Conservation (phyloP, 2,797 vertebrate genomes). For the Babyrousa celebensis region DNA sequence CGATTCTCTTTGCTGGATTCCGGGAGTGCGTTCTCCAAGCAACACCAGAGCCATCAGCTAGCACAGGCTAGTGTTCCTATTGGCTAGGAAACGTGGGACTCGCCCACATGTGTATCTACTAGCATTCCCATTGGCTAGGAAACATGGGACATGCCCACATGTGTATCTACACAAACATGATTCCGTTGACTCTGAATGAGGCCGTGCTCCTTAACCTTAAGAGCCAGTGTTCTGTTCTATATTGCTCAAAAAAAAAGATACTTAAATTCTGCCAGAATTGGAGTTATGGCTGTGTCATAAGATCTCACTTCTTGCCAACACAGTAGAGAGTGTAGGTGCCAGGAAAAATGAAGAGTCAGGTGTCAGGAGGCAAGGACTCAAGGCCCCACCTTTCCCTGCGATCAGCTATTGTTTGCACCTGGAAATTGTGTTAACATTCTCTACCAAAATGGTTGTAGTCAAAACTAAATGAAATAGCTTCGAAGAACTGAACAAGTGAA, state of each 20-base stretch:
- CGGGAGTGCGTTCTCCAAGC: rapidly evolving
- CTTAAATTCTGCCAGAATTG: neutral
- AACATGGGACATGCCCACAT: neutral
- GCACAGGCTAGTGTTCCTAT: no score
- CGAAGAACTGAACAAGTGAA: neutral
- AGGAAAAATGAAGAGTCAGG: neutral
- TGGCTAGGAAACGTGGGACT: no score
- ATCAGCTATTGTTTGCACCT: neutral
- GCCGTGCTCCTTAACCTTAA: neutral
- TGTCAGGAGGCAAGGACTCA: neutral
- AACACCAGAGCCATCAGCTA: neutral
- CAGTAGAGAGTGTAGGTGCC: neutral
- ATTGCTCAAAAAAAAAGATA: neutral
- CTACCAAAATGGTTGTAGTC: neutral
- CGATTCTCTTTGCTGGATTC: rapidly evolving
- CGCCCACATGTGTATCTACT: no score
- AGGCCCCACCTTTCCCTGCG: neutral
- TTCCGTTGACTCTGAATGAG: neutral
- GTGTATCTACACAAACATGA: rapidly evolving
- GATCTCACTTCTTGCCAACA: neutral
- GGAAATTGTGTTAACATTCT: rapidly evolving
- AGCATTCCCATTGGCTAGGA: no score
- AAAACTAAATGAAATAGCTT: neutral
- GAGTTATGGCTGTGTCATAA: rapidly evolving
- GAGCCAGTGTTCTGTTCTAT: neutral